These are phyloP conservation scores for Dusona sp. DNA, from an alignment of 2,888 invertebrate species.

Conservation along the genomic window DNA sequence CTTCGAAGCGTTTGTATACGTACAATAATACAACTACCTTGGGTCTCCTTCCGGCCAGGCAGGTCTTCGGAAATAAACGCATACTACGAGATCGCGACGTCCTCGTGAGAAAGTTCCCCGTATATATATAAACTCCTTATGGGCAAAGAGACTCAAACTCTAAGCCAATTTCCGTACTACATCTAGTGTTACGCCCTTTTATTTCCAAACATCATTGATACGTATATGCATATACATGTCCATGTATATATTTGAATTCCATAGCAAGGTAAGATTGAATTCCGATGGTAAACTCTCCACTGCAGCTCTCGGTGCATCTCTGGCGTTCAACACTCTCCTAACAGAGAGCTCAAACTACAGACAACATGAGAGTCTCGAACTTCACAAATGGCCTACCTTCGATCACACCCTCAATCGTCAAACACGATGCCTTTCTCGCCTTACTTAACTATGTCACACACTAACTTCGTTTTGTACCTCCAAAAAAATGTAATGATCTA, in stretches of 20 bases:
- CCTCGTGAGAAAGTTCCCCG: slow-evolving; percentile 14
- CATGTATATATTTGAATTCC: slow-evolving; percentile 50
- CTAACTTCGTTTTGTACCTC: background rate
- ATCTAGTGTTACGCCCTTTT: background rate
- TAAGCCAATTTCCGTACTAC: background rate
- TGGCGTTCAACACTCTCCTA: slow-evolving; percentile 42
- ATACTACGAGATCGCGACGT: slow-evolving; percentile 26
- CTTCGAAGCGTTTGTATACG: slow-evolving; percentile 24
- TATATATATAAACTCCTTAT: background rate
- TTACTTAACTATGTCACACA: slow-evolving; percentile 11
- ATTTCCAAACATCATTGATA: background rate
- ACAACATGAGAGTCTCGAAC: slow-evolving; percentile 26
- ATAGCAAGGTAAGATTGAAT: slow-evolving; percentile 56
- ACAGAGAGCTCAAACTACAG: slow-evolving; percentile 19
- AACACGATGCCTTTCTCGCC: slow-evolving; percentile 32
- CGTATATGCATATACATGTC: slow-evolving; percentile 1
- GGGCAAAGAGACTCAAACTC: background rate
- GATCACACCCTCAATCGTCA: slow-evolving; percentile 33
- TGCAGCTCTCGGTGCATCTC: slow-evolving; percentile 36
- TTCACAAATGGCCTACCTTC: slow-evolving; percentile 28
- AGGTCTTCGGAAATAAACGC: slow-evolving; percentile 49
- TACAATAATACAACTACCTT: slow-evolving; percentile 33
- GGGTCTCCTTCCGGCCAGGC: slow-evolving; percentile 25
- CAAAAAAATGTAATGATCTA: background rate
- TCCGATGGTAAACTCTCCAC: slow-evolving; percentile 62